Evolutionary conservation across 2,113 vertebrate genomes (phyloP).

Genomic region (Otus sunia): DNA sequence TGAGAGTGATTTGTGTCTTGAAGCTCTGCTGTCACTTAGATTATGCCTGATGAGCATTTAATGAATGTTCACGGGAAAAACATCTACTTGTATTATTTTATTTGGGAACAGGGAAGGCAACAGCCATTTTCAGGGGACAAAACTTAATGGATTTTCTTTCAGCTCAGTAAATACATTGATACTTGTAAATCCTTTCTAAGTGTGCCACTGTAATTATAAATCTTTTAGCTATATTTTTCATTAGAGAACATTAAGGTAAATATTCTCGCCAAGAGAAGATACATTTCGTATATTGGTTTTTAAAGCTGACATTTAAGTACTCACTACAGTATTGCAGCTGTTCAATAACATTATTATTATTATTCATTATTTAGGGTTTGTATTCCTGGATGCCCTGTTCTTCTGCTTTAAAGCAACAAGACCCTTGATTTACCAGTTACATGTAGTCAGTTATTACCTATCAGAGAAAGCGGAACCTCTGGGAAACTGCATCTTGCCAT

Average conservation of each 20-base stretch:
- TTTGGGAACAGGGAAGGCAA: constrained; percentile 1
- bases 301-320: constrained; percentile 39
- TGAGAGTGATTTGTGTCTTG: constrained; percentile 29
- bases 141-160: constrained; percentile 55
- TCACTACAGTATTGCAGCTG: not conserved
- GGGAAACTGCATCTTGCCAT: not conserved
- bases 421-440: not conserved
- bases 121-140: constrained; percentile 32
- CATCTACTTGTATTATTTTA: constrained; percentile 25
- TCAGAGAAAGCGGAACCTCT: not conserved
- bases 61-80: constrained; percentile 42
- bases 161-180: not conserved
- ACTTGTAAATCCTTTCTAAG: constrained; percentile 47
- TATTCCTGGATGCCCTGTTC: not conserved
- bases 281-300: constrained; percentile 34
- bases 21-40: constrained; percentile 32
- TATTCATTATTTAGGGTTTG: constrained; percentile 15
- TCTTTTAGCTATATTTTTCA: constrained; percentile 48
- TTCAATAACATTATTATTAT: constrained; percentile 42
- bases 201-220: constrained; percentile 49
- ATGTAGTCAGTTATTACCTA: not conserved
- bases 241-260: constrained; percentile 47
- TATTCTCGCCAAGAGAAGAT: constrained; percentile 12
- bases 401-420: not conserved
- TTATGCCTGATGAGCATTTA: constrained; percentile 40